phyloP scores from a whole-genome alignment of 37 sponge, comb jelly and placozoan species.

The Lycopodina hypogea region DNA sequence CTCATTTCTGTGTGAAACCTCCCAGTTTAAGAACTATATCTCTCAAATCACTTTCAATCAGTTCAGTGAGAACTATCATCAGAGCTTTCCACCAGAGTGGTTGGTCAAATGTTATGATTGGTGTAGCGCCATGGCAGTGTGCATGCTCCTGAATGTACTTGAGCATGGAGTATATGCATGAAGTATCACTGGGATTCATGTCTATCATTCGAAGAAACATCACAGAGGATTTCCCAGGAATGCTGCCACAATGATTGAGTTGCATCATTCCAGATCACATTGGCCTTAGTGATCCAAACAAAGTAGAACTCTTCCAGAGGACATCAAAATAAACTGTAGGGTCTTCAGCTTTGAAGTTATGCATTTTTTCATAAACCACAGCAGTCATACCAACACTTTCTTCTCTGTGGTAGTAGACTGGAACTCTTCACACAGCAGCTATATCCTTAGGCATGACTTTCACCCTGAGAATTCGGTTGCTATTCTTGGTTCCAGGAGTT shows the following conservation, averaged over 20 bases:
- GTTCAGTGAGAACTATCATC: slow-evolving; percentile 21
- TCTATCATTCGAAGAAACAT: no score
- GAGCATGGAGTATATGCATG: no score
- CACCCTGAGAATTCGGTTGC: not conserved
- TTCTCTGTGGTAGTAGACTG: slow-evolving; percentile 1
- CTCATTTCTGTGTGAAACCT: slow-evolving; percentile 33
- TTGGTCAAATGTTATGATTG: slow-evolving; percentile 34
- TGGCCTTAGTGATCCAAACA: slow-evolving; percentile 36
- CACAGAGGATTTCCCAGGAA: slow-evolving; percentile 44
- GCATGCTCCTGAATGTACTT: slow-evolving; percentile 32
- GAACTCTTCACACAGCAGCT: not conserved
- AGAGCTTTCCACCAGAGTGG: no score
- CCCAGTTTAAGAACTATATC: slow-evolving; percentile 12
- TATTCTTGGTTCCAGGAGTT: not conserved
- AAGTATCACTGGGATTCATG: no score
- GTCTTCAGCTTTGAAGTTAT: slow-evolving; percentile 22
- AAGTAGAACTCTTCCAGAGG: slow-evolving; percentile 6
- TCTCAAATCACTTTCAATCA: no score
- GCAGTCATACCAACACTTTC: slow-evolving; percentile 4
- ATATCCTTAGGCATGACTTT: not conserved
- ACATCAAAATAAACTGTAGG: slow-evolving; percentile 23
- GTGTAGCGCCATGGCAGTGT: slow-evolving; percentile 16
- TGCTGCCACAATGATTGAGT: slow-evolving; percentile 31
- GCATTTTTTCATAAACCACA: not conserved
- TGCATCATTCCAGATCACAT: slow-evolving; percentile 54